Percentiles rank a stretch among this genome's conserved stretches.
These are phyloP conservation scores for Megamerina dolium DNA, from an alignment of 2,888 invertebrate genomes.

Conservation along the genomic window DNA sequence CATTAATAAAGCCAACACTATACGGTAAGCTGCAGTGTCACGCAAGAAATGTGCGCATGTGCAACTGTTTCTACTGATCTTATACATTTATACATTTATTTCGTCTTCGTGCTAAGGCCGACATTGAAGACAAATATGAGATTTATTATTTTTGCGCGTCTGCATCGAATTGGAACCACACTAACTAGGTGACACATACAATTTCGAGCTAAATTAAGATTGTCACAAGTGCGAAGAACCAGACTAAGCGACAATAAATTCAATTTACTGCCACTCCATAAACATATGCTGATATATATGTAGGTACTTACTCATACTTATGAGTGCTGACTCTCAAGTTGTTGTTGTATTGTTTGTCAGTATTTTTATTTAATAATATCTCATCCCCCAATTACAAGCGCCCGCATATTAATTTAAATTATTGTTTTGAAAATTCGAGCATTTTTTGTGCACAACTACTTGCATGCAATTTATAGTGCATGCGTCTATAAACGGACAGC, in stretches of 20 bases:
- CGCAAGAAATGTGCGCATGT: conserved; percentile 11
- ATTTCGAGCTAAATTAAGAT: conserved; percentile 2
- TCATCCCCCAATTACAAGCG: conserved; percentile 4
- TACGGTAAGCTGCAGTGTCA: conserved; percentile 8
- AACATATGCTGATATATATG: neutral
- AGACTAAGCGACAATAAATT: neutral
- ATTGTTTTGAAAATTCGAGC: no score
- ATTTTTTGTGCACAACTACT: no score
- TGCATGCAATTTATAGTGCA: no score
- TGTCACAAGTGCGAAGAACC: no score
- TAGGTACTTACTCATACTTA: no score
- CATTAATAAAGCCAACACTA: conserved; percentile 17
- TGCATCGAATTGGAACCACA: no score
- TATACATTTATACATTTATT: neutral
- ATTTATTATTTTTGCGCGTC: conserved; percentile 15
- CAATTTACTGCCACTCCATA: neutral
- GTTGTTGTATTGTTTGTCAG: neutral
- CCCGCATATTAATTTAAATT: conserved; percentile 15
- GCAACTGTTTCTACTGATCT: neutral
- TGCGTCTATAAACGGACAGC: no score
- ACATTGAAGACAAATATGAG: conserved; percentile 10
- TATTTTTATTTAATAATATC: conserved; percentile 2
- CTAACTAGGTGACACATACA: no score
- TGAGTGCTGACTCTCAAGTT: no score
- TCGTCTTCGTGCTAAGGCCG: neutral